Conservation (phyloP, 2,113 vertebrate genomes). For the Apteryx owenii region DNA sequence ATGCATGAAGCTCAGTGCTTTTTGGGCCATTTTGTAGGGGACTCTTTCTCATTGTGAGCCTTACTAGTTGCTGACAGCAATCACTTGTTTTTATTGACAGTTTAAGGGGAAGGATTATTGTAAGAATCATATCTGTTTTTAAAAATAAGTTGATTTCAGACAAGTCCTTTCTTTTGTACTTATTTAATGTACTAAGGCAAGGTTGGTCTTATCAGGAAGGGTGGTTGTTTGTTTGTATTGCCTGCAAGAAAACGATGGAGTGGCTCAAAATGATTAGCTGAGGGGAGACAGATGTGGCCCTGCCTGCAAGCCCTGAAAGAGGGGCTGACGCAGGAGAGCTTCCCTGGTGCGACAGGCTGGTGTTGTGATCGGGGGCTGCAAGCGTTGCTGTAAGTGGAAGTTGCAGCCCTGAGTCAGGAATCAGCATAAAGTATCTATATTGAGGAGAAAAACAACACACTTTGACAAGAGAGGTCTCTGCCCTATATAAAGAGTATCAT, state of each 20-base stretch:
- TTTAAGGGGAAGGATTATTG: not conserved
- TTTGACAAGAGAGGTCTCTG: not conserved
- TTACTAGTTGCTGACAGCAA: not conserved
- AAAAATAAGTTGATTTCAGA: not conserved
- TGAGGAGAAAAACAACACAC: not conserved
- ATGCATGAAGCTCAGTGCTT: fast-evolving
- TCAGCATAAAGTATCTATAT: not conserved
- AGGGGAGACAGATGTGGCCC: not conserved
- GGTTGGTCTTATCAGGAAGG: not conserved
- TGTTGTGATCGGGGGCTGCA: fast-evolving
- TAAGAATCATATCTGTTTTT: not conserved
- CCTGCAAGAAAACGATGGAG: not conserved
- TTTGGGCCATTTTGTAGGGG: not conserved
- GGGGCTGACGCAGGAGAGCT: not conserved
- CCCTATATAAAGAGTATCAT: not conserved
- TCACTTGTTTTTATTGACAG: not conserved
- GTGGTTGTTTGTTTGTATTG: fast-evolving
- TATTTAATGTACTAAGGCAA: not conserved
- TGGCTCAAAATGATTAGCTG: not conserved
- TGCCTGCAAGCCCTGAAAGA: not conserved
- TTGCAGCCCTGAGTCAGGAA: not conserved
- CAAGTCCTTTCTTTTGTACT: not conserved
- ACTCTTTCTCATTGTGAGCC: not conserved
- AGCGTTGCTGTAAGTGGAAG: not conserved
- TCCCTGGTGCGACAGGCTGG: not conserved